These are phyloP conservation scores for Microplitis manilae DNA, from an alignment of 2,888 invertebrate genomes.

Conservation along the genomic window DNA sequence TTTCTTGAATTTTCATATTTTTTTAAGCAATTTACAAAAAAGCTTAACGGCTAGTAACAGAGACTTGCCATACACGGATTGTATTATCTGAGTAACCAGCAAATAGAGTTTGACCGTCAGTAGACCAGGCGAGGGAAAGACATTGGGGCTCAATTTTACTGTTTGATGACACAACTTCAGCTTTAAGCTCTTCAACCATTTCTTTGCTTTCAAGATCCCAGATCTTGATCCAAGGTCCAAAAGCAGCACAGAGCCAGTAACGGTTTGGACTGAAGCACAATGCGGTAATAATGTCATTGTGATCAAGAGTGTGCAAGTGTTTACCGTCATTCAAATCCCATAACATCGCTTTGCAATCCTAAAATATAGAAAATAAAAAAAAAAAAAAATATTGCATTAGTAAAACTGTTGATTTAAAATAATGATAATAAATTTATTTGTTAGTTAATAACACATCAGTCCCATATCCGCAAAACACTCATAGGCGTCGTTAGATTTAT, in stretches of 20 bases:
- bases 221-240: slow-evolving; percentile 97
- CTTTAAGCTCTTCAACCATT: slow-evolving; percentile 97
- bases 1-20: slow-evolving; percentile 50
- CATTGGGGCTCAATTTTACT: slow-evolving; percentile 95
- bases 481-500: slow-evolving; percentile 52
- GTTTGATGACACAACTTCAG: slow-evolving; percentile 89
- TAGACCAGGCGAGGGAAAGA: slow-evolving; percentile 98
- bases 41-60: slow-evolving; percentile 83
- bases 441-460: slow-evolving; percentile 48
- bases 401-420: no score
- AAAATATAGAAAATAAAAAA: slow-evolving; percentile 32
- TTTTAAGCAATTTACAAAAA: slow-evolving; percentile 58
- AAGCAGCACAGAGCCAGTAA: slow-evolving; percentile 99
- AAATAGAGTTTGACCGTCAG: slow-evolving; percentile 98
- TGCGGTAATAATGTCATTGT: slow-evolving; percentile 98
- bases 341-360: slow-evolving; percentile 98
- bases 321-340: slow-evolving; percentile 99
- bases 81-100: slow-evolving; percentile 99
- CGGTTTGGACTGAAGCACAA: slow-evolving; percentile 99
- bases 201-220: slow-evolving; percentile 99
- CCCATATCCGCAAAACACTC: slow-evolving; percentile 62
- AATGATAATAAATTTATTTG: background rate
- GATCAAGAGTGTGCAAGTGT: slow-evolving; percentile 98
- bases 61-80: slow-evolving; percentile 99
- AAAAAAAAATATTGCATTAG: background rate